Conservation (phyloP, 1,140 invertebrate genomes). For the Notospermus geniculatus region DNA sequence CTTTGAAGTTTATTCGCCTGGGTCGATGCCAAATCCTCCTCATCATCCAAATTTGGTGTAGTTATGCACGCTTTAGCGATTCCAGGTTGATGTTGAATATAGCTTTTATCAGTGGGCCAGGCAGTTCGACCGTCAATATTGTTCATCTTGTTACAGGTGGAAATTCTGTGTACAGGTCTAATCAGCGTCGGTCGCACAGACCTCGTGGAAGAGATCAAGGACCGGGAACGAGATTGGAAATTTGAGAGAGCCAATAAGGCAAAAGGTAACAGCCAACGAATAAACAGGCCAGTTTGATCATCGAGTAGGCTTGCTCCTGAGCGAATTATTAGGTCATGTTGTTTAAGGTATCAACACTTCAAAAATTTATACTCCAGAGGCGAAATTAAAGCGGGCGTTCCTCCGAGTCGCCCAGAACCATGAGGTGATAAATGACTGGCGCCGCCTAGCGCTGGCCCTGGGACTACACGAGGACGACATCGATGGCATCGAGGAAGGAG, state of each 20-base stretch:
- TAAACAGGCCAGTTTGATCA: neutral
- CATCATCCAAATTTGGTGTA: neutral
- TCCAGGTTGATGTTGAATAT: neutral
- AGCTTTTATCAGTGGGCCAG: neutral
- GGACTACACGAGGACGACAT: constrained; percentile 28
- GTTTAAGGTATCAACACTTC: neutral
- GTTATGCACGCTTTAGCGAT: neutral
- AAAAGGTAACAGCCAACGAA: constrained; percentile 26
- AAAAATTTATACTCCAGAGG: constrained; percentile 24
- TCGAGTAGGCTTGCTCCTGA: no score
- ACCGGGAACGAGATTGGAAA: constrained; percentile 33
- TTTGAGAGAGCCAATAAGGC: constrained; percentile 14
- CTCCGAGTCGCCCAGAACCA: constrained; percentile 31
- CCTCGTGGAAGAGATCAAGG: constrained; percentile 33
- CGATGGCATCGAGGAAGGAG: constrained; percentile 21
- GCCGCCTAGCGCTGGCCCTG: constrained; percentile 23
- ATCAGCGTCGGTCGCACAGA: constrained; percentile 31
- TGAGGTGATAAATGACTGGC: constrained; percentile 25
- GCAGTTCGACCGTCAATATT: neutral
- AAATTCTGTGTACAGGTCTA: constrained; percentile 34
- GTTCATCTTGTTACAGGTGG: constrained; percentile 26
- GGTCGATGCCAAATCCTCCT: no score
- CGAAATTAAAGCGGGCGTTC: constrained; percentile 28
- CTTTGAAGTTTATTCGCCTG: neutral
- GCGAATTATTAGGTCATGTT: neutral